phyloP scores from a whole-genome alignment of 2,113 vertebrate species.

The Limnothrissa miodon region DNA sequence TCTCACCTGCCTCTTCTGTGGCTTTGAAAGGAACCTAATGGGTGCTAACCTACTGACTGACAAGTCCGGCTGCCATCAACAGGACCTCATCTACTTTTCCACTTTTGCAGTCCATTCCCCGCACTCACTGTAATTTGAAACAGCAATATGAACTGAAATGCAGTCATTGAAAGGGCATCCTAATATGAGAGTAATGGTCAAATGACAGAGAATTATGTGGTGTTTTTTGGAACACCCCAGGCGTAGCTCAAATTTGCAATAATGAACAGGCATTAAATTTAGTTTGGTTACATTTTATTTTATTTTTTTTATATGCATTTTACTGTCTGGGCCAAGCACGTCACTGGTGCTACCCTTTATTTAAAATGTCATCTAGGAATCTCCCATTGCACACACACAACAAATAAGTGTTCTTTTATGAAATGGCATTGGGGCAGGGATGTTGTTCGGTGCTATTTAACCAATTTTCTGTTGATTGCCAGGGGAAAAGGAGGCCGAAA shows the following conservation, averaged over 20 bases:
- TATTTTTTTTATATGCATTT: neutral
- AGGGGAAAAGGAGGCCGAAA: constrained; percentile 38
- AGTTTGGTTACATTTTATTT: neutral
- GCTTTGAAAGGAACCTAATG: constrained; percentile 74
- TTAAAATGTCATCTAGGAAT: neutral
- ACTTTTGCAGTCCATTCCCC: constrained; percentile 17
- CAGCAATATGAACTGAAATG: neutral
- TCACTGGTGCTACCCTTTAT: neutral
- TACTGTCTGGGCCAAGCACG: neutral
- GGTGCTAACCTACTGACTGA: constrained; percentile 71
- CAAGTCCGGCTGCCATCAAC: constrained; percentile 61
- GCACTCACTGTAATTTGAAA: neutral
- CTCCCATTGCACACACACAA: neutral
- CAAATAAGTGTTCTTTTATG: neutral
- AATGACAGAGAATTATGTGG: neutral
- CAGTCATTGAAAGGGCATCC: neutral
- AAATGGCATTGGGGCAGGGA: neutral
- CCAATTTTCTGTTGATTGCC: constrained; percentile 36
- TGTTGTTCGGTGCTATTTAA: constrained; percentile 22
- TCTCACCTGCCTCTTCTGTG: constrained; percentile 79
- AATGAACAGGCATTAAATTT: neutral
- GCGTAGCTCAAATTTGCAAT: neutral
- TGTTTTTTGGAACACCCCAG: neutral
- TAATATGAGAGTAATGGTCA: neutral
- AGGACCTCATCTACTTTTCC: constrained; percentile 40